phyloP scores from a whole-genome alignment of 2,797 vertebrate species.

The Novumbra hubbsi region DNA sequence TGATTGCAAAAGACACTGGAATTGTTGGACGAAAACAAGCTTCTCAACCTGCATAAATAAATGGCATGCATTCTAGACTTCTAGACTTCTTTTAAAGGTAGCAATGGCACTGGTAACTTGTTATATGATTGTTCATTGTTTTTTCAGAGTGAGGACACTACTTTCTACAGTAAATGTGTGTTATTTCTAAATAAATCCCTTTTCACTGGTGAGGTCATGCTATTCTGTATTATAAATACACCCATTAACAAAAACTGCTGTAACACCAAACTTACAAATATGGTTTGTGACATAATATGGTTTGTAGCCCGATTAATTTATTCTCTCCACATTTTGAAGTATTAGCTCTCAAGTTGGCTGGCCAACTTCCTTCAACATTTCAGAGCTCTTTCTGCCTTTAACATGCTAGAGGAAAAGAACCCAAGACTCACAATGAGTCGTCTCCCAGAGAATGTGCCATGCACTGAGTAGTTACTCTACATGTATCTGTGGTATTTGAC shows the following conservation, averaged over 20 bases:
- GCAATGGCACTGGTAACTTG: slow-evolving; percentile 75
- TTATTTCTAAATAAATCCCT: slow-evolving; percentile 76
- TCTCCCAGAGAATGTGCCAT: slow-evolving; percentile 84
- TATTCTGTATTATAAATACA: slow-evolving; percentile 65
- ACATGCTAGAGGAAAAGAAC: slow-evolving; percentile 77
- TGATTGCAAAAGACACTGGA: slow-evolving; percentile 65
- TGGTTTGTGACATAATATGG: slow-evolving; percentile 63
- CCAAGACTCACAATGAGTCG: slow-evolving; percentile 85
- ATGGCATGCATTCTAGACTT: slow-evolving; percentile 79
- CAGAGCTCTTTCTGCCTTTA: slow-evolving; percentile 75
- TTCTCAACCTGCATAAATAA: slow-evolving; percentile 66
- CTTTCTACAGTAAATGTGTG: slow-evolving; percentile 73
- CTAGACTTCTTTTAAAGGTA: slow-evolving; percentile 71
- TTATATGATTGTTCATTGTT: slow-evolving; percentile 74
- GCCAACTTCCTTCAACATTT: slow-evolving; percentile 79
- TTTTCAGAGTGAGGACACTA: slow-evolving; percentile 71
- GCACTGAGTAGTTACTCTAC: slow-evolving; percentile 83
- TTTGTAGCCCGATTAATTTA: slow-evolving; percentile 78
- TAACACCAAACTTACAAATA: slow-evolving; percentile 66
- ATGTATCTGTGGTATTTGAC: slow-evolving; percentile 76
- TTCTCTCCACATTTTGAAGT: slow-evolving; percentile 72
- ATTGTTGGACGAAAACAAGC: slow-evolving; percentile 55
- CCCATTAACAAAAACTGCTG: slow-evolving; percentile 55
- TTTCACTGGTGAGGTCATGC: slow-evolving; percentile 74
- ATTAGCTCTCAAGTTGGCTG: slow-evolving; percentile 81